A percentile compares a stretch with the other conserved stretches of the same genome.
phyloP scores from a whole-genome alignment of 1,140 invertebrate genomes.

The Drosophila saltans region DNA sequence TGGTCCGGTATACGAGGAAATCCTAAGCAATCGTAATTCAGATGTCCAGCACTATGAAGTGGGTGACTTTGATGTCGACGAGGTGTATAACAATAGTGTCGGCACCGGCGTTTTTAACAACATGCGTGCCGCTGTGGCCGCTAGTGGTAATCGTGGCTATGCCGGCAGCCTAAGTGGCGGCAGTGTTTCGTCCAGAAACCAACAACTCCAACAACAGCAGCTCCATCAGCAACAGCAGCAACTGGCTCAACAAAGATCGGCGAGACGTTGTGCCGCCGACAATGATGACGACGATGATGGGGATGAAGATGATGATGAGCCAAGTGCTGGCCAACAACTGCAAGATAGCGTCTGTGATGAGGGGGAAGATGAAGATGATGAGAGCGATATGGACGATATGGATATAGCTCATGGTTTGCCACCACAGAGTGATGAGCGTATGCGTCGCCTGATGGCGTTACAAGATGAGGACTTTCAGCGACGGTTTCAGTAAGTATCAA shows the following conservation, averaged over 20 bases:
- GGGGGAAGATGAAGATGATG: slow-evolving; percentile 71
- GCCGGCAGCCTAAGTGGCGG: slow-evolving; percentile 68
- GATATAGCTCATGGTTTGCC: slow-evolving; percentile 68
- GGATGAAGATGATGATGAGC: slow-evolving; percentile 61
- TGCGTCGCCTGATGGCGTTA: slow-evolving; percentile 82
- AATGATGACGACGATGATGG: slow-evolving; percentile 89
- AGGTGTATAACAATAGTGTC: slow-evolving; percentile 73
- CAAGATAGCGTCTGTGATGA: slow-evolving; percentile 76
- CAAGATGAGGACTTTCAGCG: slow-evolving; percentile 83
- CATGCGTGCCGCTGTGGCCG: slow-evolving; percentile 66
- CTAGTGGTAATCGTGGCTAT: slow-evolving; percentile 72
- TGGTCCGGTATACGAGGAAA: slow-evolving; percentile 91
- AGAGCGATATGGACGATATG: slow-evolving; percentile 68
- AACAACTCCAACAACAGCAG: slow-evolving; percentile 48
- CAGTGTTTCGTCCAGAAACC: slow-evolving; percentile 66
- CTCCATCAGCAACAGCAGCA: slow-evolving; percentile 39
- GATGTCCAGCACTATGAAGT: slow-evolving; percentile 89
- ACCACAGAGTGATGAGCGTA: slow-evolving; percentile 79
- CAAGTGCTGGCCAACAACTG: slow-evolving; percentile 62
- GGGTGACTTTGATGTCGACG: slow-evolving; percentile 77
- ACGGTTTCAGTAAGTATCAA: slow-evolving; percentile 76
- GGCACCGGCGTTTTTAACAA: slow-evolving; percentile 71
- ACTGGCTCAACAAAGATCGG: slow-evolving; percentile 43
- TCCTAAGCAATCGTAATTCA: slow-evolving; percentile 88
- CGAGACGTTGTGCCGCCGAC: slow-evolving; percentile 80